phyloP scores from a whole-genome alignment of 1,140 invertebrate species.

The Eupeodes corollae region DNA sequence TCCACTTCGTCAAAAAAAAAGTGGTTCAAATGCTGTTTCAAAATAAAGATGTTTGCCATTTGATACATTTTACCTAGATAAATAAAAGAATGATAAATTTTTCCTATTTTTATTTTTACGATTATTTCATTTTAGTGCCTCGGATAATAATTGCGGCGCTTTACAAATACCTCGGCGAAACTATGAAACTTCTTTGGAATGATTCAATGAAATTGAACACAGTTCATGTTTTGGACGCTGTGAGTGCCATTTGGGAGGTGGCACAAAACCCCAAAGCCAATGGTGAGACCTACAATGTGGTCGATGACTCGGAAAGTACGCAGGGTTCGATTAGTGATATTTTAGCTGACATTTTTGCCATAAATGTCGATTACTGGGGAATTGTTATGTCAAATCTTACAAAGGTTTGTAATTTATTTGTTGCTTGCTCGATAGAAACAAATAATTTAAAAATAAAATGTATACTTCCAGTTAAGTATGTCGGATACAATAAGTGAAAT shows the following conservation, averaged over 20 bases:
- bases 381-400: constrained; percentile 64
- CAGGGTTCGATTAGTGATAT: constrained; percentile 70
- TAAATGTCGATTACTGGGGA: constrained; percentile 79
- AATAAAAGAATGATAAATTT: constrained; percentile 7
- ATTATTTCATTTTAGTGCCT: constrained; percentile 54
- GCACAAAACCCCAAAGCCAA: constrained; percentile 35
- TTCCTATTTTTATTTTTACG: too few relatives aligned
- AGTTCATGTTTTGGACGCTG: constrained; percentile 73
- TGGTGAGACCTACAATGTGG: constrained; percentile 66
- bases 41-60: constrained; percentile 4
- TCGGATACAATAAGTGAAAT: constrained; percentile 72
- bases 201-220: constrained; percentile 76
- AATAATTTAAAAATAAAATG: too few relatives aligned
- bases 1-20: not conserved
- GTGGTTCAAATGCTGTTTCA: not conserved
- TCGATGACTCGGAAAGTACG: constrained; percentile 69
- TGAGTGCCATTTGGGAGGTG: constrained; percentile 59
- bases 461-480: constrained; percentile 49
- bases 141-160: constrained; percentile 74
- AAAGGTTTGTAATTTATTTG: constrained; percentile 45
- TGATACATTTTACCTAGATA: constrained; percentile 6
- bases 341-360: constrained; percentile 70
- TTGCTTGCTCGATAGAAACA: constrained; percentile 2
- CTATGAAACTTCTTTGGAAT: constrained; percentile 85
- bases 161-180: constrained; percentile 77